Evolutionary conservation across 1,140 invertebrate species (phyloP).

Genomic region (Prorops nasuta): DNA sequence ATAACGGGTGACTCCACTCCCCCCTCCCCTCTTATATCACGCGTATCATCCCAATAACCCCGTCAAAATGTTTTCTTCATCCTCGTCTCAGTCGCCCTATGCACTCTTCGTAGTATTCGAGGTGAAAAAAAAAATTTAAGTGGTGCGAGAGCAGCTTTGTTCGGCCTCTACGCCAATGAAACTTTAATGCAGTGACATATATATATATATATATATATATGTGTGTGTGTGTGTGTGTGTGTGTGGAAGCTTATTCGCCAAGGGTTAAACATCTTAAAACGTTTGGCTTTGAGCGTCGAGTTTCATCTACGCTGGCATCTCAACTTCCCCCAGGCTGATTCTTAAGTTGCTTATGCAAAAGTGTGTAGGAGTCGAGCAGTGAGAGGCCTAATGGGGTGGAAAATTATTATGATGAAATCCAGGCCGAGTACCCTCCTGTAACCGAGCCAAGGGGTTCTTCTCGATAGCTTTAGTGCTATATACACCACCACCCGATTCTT

Average conservation of each 20-base stretch:
- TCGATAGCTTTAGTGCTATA: neutral
- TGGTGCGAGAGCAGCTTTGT: neutral
- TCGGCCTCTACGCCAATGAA: too few species aligned
- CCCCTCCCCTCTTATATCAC: neutral
- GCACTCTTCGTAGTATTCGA: neutral
- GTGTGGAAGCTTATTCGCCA: neutral
- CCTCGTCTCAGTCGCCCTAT: neutral
- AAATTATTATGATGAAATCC: constrained; percentile 54
- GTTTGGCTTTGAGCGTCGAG: neutral
- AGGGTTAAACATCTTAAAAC: neutral
- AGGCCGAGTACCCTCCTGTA: neutral
- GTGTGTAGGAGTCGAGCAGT: constrained; percentile 30
- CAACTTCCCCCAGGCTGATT: constrained; percentile 25
- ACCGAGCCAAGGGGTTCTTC: constrained; percentile 4
- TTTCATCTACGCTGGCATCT: neutral
- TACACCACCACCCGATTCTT: neutral
- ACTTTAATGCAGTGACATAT: too few species aligned
- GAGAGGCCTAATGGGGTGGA: constrained; percentile 43
- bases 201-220: too few species aligned
- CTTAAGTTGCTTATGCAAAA: constrained; percentile 42
- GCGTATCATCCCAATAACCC: neutral
- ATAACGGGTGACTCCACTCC: neutral
- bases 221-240: neutral
- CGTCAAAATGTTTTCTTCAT: neutral
- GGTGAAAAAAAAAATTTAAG: neutral